phyloP scores from a whole-genome alignment of 2,888 invertebrate species.

The Dasysyrphus albostriatus region DNA sequence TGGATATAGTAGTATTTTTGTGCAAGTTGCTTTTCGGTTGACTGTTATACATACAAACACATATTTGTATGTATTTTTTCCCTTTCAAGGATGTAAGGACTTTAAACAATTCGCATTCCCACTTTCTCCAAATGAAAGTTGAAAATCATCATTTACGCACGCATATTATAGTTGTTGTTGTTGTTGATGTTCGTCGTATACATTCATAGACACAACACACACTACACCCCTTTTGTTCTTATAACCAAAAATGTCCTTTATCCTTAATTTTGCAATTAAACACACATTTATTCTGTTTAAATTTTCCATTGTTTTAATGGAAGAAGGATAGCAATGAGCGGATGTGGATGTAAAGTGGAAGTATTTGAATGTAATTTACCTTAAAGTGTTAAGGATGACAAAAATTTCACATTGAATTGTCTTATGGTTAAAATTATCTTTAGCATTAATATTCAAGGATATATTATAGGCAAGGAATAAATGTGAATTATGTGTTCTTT shows the following conservation, averaged over 20 bases:
- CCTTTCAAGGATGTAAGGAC: constrained; percentile 20
- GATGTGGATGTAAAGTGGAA: constrained; percentile 35
- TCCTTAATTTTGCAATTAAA: constrained; percentile 68
- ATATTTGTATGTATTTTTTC: neutral
- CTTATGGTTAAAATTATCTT: constrained; percentile 19
- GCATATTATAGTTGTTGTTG: constrained; percentile 20
- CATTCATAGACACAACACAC: neutral
- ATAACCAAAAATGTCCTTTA: constrained; percentile 60
- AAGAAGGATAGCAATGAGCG: constrained; percentile 12
- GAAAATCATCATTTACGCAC: constrained; percentile 63
- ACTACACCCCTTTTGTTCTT: constrained; percentile 11
- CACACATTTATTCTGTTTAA: constrained; percentile 64
- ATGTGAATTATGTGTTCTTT: constrained; percentile 26
- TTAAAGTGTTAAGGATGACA: constrained; percentile 3
- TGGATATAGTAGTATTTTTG: neutral
- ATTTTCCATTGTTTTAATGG: constrained; percentile 55
- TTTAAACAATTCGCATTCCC: constrained; percentile 1
- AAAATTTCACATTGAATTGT: constrained; percentile 36
- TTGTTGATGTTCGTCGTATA: constrained; percentile 14
- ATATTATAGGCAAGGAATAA: no score
- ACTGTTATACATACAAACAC: neutral
- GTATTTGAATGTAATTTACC: constrained; percentile 55
- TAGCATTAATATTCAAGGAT: constrained; percentile 4
- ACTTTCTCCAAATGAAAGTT: constrained; percentile 28
- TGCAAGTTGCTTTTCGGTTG: neutral